Evolutionary conservation across 2,888 invertebrate genomes (phyloP).

Genomic region (Lasioglossum pauxillum): DNA sequence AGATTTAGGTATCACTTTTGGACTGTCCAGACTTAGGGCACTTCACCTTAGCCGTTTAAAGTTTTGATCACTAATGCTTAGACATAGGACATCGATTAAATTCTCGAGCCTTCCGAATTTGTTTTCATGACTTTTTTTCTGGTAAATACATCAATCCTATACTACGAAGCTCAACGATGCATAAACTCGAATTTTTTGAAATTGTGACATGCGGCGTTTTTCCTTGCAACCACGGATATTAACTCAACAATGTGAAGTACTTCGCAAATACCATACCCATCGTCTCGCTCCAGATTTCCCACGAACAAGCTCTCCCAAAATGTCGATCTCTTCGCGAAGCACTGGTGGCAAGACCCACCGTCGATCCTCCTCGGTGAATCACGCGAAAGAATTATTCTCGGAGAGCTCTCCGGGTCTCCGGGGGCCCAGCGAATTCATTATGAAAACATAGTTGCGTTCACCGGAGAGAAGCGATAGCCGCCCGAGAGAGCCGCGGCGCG

Average conservation of each 20-base stretch:
- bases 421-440: slow-evolving; percentile 23
- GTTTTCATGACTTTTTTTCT: no score
- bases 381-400: neutral
- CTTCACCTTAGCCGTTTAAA: no score
- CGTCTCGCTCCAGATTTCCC: neutral
- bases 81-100: no score
- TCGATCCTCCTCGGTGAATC: neutral
- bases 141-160: no score
- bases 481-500: neutral
- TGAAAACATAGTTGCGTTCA: slow-evolving; percentile 10
- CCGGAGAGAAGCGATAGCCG: slow-evolving; percentile 8
- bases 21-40: no score
- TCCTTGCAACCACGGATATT: no score
- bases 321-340: neutral
- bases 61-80: no score
- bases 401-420: neutral
- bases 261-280: neutral
- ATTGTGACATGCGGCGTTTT: no score
- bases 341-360: neutral
- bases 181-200: no score
- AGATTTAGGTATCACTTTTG: no score
- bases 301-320: neutral
- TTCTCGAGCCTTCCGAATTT: no score
- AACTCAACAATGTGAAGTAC: neutral
- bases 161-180: no score